Base-by-base conservation (phyloP, 2,113 vertebrate species). In the Lynx canadensis region DNA sequence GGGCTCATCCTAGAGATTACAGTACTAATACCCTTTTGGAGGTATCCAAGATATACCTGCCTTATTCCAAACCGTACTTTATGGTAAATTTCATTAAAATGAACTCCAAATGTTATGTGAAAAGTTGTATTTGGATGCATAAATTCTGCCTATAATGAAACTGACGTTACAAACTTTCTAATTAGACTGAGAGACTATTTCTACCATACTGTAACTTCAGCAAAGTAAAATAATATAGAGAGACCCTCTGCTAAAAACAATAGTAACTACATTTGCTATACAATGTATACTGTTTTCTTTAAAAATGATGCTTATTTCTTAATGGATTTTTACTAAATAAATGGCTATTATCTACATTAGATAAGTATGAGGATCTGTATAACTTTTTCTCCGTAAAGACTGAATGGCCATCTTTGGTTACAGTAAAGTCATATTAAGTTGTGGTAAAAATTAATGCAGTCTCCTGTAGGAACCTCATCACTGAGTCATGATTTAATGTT, bases 131-230 rank as follows among this genome's bases (percentile, higher is more conserved):
- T 89, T 86, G 81, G 45, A 76, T 19, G 74, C 38, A 80, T 10
- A 36, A 92, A 87, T 92, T 95, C 73, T 73, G n/a, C 36, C 31
- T 92, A 23, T 73, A 86, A 81, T 60, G n/a, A 94, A 97, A 63
- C 88, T 74, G 63, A 81, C 11, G 66, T 63, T 76, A 57, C 7
- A 50, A 55, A 55, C 13, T 29, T 95, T 83, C 55, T n/a, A 16
- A 68, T 45, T 94, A 68, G 79, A 63, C 21, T 8, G 80, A 78
- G 7, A 73, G 41, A n/a, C 29, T 94, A 18, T 71, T 76, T 90
- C 45, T 74, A 71, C 7, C 38, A 31, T 12, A 84, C 0, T 81
- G 36, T 41, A 69, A 8, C 9, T 74, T 87, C 16, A 63, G 36
- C 23, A 90, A 36, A 92, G 16, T 33, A 50, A 95, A 91, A 36